Conservation (phyloP, 2,113 vertebrate genomes). For the Chunga burmeisteri region DNA sequence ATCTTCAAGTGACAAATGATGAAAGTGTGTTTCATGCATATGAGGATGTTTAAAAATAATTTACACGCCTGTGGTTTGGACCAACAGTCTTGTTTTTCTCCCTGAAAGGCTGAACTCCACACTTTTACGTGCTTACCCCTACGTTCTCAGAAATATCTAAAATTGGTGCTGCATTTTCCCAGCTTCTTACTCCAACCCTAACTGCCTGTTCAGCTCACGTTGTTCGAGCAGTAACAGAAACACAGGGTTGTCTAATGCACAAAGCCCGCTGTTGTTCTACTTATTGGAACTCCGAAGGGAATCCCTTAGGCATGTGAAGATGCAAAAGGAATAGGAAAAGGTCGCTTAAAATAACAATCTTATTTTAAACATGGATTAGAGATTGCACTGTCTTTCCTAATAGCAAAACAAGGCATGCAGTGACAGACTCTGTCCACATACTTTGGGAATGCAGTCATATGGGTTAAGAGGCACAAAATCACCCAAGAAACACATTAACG, state of each 20-base stretch:
- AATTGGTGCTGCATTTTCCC: not conserved
- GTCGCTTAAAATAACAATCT: conserved; percentile 39
- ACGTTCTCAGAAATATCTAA: not conserved
- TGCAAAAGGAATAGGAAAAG: not conserved
- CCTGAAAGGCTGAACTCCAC: not conserved
- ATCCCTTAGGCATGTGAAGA: conserved; percentile 53
- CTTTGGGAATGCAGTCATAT: not conserved
- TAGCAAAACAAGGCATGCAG: not conserved
- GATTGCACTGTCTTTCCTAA: not conserved
- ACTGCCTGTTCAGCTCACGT: not conserved
- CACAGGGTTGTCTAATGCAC: not conserved
- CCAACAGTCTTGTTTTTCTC: not conserved
- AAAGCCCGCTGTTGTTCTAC: not conserved
- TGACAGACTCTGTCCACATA: not conserved
- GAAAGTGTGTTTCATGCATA: not conserved
- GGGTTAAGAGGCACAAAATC: conserved; percentile 1
- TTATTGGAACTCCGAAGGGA: conserved; percentile 46
- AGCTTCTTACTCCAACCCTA: not conserved
- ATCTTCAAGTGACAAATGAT: not conserved
- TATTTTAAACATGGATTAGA: conserved; percentile 35
- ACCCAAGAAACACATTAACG: conserved; percentile 32
- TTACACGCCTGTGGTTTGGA: not conserved
- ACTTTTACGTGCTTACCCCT: not conserved
- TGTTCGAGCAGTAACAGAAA: not conserved
- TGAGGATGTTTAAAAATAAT: not conserved